Conservation (phyloP, 1,140 invertebrate species). For the Drosophila micromelanica region DNA sequence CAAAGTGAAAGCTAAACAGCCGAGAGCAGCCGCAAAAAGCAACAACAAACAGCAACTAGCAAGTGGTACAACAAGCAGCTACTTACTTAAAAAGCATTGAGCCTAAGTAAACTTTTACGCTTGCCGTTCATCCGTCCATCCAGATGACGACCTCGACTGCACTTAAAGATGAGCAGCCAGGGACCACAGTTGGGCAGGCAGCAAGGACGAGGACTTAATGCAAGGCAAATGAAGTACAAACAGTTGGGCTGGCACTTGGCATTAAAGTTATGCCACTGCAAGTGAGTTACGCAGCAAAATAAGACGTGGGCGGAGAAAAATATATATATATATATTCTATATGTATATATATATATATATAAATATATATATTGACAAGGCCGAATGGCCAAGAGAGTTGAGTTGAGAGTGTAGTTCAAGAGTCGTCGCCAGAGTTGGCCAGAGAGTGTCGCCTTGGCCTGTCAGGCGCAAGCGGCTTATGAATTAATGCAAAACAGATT, state of each 20-base stretch:
- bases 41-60: slow-evolving; percentile 36
- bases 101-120: slow-evolving; percentile 81
- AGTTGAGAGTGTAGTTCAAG: slow-evolving; percentile 5
- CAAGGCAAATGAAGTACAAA: slow-evolving; percentile 80
- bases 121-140: slow-evolving; percentile 33
- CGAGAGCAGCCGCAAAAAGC: slow-evolving; percentile 42
- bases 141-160: slow-evolving; percentile 56
- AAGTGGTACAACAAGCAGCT: slow-evolving; percentile 56
- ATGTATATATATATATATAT: too few species aligned
- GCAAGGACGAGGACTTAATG: slow-evolving; percentile 64
- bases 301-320: slow-evolving; percentile 34
- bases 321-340: too few species aligned
- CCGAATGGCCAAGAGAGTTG: slow-evolving; percentile 8
- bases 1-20: slow-evolving; percentile 75
- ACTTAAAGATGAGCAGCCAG: slow-evolving; percentile 64
- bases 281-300: slow-evolving; percentile 58
- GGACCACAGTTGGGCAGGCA: slow-evolving; percentile 11
- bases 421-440: slow-evolving; percentile 1
- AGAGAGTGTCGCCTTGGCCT: slow-evolving; percentile 34
- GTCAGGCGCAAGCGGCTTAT: slow-evolving; percentile 72
- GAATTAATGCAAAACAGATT: slow-evolving; percentile 82
- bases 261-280: slow-evolving; percentile 72
- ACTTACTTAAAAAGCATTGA: slow-evolving; percentile 82
- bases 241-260: slow-evolving; percentile 44
- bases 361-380: slow-evolving; percentile 43